Evolutionary conservation across 2,888 invertebrate species (phyloP).

Genomic region (Chloroclystis v-ata): DNA sequence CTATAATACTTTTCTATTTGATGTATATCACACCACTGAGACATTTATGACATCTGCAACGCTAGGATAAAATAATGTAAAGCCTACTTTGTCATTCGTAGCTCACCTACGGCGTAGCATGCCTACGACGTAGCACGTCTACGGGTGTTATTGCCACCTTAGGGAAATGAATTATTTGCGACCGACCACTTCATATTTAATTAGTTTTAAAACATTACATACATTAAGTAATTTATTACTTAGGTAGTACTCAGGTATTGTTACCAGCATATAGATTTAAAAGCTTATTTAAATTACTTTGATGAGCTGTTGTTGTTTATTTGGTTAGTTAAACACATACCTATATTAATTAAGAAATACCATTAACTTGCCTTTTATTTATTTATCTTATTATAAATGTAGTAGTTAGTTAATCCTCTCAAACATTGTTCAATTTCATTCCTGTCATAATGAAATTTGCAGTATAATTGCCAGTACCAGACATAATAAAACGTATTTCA

Average conservation of each 20-base stretch:
- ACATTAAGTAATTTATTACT: too few relatives aligned
- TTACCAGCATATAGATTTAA: too few relatives aligned
- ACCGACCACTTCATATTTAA: too few relatives aligned
- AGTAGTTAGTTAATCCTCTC: too few relatives aligned
- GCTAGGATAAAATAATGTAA: conserved; percentile 15
- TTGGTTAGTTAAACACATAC: too few relatives aligned
- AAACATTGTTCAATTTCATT: neutral
- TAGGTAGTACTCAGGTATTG: too few relatives aligned
- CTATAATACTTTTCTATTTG: too few relatives aligned
- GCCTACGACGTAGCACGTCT: conserved; percentile 4
- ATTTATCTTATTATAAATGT: neutral
- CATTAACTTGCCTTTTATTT: too few relatives aligned
- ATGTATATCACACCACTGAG: neutral
- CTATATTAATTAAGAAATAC: too few relatives aligned
- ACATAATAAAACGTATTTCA: conserved; percentile 40
- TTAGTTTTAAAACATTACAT: too few relatives aligned
- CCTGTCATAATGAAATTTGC: neutral
- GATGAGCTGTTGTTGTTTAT: too few relatives aligned
- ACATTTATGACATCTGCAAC: conserved; percentile 12
- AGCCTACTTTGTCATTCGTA: conserved; percentile 4
- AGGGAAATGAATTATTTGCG: conserved; percentile 3
- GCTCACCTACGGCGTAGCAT: conserved; percentile 6
- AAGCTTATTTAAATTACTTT: too few relatives aligned
- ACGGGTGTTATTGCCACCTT: conserved; percentile 7
- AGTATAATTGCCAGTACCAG: conserved; percentile 7